Percentiles rank a stretch among this genome's conserved stretches.
These are phyloP conservation scores for Cryptus viduatorius DNA, from an alignment of 2,888 invertebrate species.

Conservation along the genomic window DNA sequence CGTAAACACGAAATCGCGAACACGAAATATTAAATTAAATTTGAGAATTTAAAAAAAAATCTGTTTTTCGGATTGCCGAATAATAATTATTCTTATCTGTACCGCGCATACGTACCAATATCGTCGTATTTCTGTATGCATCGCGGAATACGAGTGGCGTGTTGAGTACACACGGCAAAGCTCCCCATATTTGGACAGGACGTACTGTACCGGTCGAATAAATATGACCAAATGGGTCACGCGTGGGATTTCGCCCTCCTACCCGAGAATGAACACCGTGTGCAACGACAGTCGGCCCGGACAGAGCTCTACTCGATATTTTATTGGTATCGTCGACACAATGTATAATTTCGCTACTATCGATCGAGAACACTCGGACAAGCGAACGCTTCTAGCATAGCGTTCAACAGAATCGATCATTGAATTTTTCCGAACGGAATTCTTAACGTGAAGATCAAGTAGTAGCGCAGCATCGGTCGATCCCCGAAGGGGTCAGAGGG, in stretches of 20 bases:
- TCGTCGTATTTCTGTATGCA: background rate
- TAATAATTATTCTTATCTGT: slow-evolving; percentile 30
- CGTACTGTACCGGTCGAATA: slow-evolving; percentile 71
- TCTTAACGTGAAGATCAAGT: no score
- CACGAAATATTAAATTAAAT: background rate
- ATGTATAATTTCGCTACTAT: background rate
- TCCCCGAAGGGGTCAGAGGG: slow-evolving; percentile 56
- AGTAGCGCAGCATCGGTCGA: background rate
- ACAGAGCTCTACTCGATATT: background rate
- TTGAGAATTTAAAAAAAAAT: background rate
- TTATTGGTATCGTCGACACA: background rate
- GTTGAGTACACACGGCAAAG: slow-evolving; percentile 48
- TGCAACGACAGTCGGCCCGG: slow-evolving; percentile 1
- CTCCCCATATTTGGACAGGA: slow-evolving; percentile 72
- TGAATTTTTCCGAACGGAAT: background rate
- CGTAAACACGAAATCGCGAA: background rate
- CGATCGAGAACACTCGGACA: background rate
- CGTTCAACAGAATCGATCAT: background rate
- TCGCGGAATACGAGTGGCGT: slow-evolving; percentile 34
- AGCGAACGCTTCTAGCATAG: no score
- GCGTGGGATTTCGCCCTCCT: slow-evolving; percentile 64
- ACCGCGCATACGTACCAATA: background rate
- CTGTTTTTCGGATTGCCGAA: slow-evolving; percentile 14
- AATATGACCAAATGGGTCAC: slow-evolving; percentile 72
- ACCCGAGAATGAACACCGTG: background rate